Percentiles rank a stretch among this genome's conserved stretches.
phyloP scores from a whole-genome alignment of 2,797 vertebrate genomes.

The Sardinella longiceps region DNA sequence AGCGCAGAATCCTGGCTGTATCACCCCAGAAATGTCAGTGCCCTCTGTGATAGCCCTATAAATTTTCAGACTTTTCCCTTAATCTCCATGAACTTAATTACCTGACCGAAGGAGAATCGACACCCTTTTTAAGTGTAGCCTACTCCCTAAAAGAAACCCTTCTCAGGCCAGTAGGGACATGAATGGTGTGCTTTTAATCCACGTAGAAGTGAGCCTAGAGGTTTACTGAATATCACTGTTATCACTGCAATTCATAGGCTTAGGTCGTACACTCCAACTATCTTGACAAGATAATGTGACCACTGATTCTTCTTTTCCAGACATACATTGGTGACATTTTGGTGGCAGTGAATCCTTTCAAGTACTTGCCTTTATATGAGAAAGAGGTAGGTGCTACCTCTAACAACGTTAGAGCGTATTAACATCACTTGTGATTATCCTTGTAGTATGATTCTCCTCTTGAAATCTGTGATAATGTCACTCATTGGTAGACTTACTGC shows the following conservation, averaged over 20 bases:
- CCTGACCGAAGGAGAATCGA: neutral
- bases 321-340: conserved; percentile 77
- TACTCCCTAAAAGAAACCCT: neutral
- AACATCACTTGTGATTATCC: neutral
- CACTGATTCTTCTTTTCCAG: conserved; percentile 52
- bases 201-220: neutral
- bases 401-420: neutral
- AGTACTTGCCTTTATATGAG: conserved; percentile 70
- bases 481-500: too few relatives aligned
- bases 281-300: neutral
- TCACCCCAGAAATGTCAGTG: too few relatives aligned
- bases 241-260: neutral
- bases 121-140: neutral
- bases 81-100: neutral
- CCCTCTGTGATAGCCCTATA: too few relatives aligned
- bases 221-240: neutral
- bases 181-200: neutral
- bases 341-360: conserved; percentile 74
- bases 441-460: too few relatives aligned
- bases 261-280: neutral
- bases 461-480: too few relatives aligned
- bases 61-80: too few relatives aligned
- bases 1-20: neutral
- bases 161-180: neutral
- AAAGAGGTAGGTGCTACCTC: conserved; percentile 52